A percentile compares a stretch with the other conserved stretches of the same genome.
These are phyloP conservation scores for Physocephala rufipes DNA, from an alignment of 2,888 invertebrate species.

Conservation along the genomic window DNA sequence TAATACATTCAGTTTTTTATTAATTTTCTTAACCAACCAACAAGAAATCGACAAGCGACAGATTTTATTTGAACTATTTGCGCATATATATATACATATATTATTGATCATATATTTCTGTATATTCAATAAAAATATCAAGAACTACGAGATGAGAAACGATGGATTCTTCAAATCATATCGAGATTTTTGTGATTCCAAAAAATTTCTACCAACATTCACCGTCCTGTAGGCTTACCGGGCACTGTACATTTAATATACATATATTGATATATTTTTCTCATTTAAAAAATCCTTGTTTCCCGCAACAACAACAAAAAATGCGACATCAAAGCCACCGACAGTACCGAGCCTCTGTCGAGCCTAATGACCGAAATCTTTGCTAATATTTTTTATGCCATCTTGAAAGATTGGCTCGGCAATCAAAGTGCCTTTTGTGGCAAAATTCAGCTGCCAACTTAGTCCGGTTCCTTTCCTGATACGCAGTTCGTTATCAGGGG, in stretches of 20 bases:
- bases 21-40: neutral
- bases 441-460: neutral
- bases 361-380: conserved; percentile 23
- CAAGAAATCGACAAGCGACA: neutral
- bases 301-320: neutral
- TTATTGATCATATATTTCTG: neutral
- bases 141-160: too few species aligned
- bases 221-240: too few species aligned
- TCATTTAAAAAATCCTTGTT: too few species aligned
- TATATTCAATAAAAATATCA: conserved; percentile 23
- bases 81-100: conserved; percentile 17
- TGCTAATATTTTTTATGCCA: neutral
- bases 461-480: neutral
- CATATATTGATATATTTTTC: too few species aligned
- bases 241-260: too few species aligned
- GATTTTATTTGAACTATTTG: too few species aligned
- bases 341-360: conserved; percentile 8
- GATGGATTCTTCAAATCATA: too few species aligned
- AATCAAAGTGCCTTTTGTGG: neutral
- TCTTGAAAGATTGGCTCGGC: neutral
- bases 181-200: too few species aligned
- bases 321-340: conserved; percentile 1
- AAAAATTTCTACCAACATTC: too few species aligned
- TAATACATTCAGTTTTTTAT: neutral
- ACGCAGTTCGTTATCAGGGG: neutral